Evolutionary conservation across 2,797 vertebrate genomes (phyloP).

Genomic region (Acanthurus lineatus): DNA sequence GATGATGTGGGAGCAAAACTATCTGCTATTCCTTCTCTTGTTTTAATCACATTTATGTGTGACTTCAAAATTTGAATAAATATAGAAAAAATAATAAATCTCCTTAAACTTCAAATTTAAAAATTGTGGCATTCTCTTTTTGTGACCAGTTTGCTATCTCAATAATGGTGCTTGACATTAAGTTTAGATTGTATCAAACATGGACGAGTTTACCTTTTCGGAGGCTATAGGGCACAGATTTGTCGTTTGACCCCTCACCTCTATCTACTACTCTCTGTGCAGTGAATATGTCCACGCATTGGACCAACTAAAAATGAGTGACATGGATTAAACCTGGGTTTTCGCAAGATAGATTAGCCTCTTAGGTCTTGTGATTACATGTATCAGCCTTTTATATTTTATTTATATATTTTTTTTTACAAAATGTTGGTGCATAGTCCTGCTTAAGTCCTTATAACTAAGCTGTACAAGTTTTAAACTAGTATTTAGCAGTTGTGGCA

Average conservation of each 20-base stretch:
- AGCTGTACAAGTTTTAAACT: not conserved
- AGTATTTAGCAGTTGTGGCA: not conserved
- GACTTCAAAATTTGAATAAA: not conserved
- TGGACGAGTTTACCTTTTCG: not conserved
- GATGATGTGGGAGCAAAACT: constrained; percentile 4
- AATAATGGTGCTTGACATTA: no score
- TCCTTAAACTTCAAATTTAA: not conserved
- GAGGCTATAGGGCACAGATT: not conserved
- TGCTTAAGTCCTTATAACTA: no score
- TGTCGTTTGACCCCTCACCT: not conserved
- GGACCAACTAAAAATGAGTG: not conserved
- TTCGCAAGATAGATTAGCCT: not conserved
- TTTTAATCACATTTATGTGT: not conserved
- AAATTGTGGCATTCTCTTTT: not conserved
- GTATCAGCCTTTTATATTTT: no score
- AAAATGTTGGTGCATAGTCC: no score
- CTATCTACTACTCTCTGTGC: not conserved
- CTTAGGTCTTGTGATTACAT: no score
- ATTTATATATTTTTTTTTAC: no score
- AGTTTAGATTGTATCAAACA: not conserved
- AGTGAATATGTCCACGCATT: not conserved
- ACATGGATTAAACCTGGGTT: not conserved
- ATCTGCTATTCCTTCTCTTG: not conserved
- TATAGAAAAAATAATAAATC: not conserved
- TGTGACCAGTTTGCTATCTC: not conserved